Base-by-base conservation (phyloP, 1,140 invertebrate genomes). In the Samia ricini region DNA sequence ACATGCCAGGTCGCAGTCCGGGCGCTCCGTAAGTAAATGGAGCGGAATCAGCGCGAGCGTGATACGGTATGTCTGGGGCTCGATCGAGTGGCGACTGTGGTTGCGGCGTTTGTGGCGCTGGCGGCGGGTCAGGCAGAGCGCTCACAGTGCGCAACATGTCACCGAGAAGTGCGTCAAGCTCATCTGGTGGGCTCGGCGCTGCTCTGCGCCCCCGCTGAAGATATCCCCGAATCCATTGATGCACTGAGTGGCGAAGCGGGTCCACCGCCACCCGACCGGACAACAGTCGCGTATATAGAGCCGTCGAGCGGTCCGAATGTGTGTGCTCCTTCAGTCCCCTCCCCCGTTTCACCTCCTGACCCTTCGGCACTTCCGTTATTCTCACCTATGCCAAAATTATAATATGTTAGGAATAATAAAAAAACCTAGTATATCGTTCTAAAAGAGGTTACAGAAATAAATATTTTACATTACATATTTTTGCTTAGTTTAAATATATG, bases 271-370 rank as follows among this genome's bases (percentile, higher is more conserved):
- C 87, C 85, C 64, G 80, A 91, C 63, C 90, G 84, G 56, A 94
- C 92, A 64, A 97, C 95, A 8, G 94, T 95, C 52, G 96, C 96
- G 92, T 98, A 97, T 68, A 97, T 94, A 80, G 96, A 97, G 66
- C 96, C 96, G 93, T 98, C 96, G 69, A 97, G 91, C 22, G 96
- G 96, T 36, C 96, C 95, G 78, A 95, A 94, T 15, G 95, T 95
- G 85, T 97, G 94, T 50, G 79, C 83, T 12, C 79, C 85, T 87
- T 91, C 83, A 78, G 85, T 91, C 29, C 92, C 91, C 66, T 92
- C 92, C 63, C 90, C 92, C 60, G 91, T 89, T 66, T 92, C 92
- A 42, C 80, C 88, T 94, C 95, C 84, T 94, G 97, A 82, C 90
- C 70, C 97, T 92, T 60, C 88, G 94, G 95, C 86, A 92, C 92